Evolutionary conservation across 2,888 invertebrate genomes (phyloP).

Genomic region (Scaptomyza cyrtandrae): DNA sequence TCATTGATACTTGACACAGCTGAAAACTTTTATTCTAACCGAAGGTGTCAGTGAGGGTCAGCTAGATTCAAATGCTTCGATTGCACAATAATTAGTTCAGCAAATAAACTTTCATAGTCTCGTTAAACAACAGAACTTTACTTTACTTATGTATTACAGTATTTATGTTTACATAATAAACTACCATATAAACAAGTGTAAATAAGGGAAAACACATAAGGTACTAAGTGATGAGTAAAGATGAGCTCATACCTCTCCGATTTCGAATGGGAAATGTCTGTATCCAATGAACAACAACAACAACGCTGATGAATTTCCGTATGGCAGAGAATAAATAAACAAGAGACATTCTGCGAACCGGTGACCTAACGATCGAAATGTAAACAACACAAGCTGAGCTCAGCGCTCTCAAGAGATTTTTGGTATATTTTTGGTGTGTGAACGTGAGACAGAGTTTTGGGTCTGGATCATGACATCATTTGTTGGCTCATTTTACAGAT

Average conservation of each 20-base stretch:
- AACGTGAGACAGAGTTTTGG: slow-evolving; percentile 62
- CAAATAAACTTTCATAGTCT: slow-evolving; percentile 25
- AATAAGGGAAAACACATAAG: slow-evolving; percentile 11
- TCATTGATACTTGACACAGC: slow-evolving; percentile 18
- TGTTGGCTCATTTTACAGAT: slow-evolving; percentile 42
- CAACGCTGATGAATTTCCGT: slow-evolving; percentile 58
- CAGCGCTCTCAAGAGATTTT: slow-evolving; percentile 4
- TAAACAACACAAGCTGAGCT: slow-evolving; percentile 34
- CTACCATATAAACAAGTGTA: not conserved
- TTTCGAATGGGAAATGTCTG: slow-evolving; percentile 27
- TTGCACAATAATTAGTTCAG: slow-evolving; percentile 57
- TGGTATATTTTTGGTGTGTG: slow-evolving; percentile 38
- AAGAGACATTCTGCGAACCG: slow-evolving; percentile 47
- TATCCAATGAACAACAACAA: slow-evolving; percentile 14
- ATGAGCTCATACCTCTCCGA: slow-evolving; percentile 47
- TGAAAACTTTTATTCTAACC: slow-evolving; percentile 18
- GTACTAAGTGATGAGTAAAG: slow-evolving; percentile 20
- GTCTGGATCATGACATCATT: slow-evolving; percentile 68
- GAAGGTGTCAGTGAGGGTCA: slow-evolving; percentile 69
- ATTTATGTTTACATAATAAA: too few species aligned
- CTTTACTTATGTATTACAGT: not conserved
- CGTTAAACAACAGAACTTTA: slow-evolving; percentile 1
- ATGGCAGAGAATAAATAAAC: slow-evolving; percentile 29
- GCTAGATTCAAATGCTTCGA: slow-evolving; percentile 31
- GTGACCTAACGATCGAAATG: slow-evolving; percentile 68